Conservation (phyloP, 2,888 invertebrate genomes). For the Chrysopilus asiliformis region DNA sequence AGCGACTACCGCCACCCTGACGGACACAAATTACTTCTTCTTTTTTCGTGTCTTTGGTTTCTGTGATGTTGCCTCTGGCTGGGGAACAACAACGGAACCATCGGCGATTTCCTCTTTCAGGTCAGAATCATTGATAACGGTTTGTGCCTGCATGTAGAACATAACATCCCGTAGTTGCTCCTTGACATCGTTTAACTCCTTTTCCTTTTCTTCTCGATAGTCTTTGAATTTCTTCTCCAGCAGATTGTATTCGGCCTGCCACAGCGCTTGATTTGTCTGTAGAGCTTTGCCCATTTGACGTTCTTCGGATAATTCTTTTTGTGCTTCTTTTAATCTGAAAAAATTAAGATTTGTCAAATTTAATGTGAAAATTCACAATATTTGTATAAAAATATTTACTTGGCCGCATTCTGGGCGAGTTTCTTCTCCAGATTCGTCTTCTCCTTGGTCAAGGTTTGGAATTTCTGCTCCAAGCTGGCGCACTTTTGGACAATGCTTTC, state of each 20-base stretch:
- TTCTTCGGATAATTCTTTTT: constrained; percentile 68
- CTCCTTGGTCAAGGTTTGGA: constrained; percentile 46
- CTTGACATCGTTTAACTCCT: constrained; percentile 67
- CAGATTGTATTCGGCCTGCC: constrained; percentile 48
- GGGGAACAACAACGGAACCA: constrained; percentile 27
- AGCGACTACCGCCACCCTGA: too few relatives aligned
- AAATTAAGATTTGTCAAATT: constrained; percentile 6
- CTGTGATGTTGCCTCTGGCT: constrained; percentile 15
- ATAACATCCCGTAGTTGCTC: constrained; percentile 93
- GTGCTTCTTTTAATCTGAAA: constrained; percentile 47
- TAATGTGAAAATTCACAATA: not conserved
- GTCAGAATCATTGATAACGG: constrained; percentile 32
- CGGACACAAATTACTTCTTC: too few relatives aligned
- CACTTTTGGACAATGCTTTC: constrained; percentile 40
- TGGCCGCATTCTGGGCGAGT: constrained; percentile 45
- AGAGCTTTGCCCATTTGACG: constrained; percentile 68
- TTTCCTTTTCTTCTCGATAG: constrained; percentile 46
- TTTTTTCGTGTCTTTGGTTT: constrained; percentile 22
- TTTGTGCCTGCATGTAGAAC: constrained; percentile 89
- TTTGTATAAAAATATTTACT: constrained; percentile 31
- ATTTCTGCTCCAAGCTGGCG: constrained; percentile 35
- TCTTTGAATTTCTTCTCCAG: constrained; percentile 41
- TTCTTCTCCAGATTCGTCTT: constrained; percentile 59
- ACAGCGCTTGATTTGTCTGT: constrained; percentile 58
- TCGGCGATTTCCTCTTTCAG: constrained; percentile 28